These are phyloP conservation scores for Scaptomyza graminum DNA, from an alignment of 1,140 invertebrate species.

Conservation along the genomic window DNA sequence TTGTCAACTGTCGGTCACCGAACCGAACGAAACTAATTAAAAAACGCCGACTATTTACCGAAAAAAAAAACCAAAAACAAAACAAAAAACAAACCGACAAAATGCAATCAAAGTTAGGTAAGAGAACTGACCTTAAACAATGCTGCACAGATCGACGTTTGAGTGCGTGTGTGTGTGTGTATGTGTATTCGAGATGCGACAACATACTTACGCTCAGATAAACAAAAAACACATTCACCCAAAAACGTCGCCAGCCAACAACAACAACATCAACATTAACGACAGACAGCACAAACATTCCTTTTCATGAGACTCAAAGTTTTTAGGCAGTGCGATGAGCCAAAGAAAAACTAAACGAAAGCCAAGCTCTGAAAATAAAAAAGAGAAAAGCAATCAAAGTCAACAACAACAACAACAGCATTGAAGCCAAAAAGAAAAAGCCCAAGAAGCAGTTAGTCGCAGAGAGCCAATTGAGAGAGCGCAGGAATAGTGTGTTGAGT, in stretches of 20 bases:
- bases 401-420: constrained; percentile 23
- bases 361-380: constrained; percentile 64
- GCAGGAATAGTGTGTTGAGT: not conserved
- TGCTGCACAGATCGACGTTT: constrained; percentile 69
- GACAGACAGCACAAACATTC: constrained; percentile 69
- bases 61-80: constrained; percentile 34
- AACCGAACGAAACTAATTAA: constrained; percentile 36
- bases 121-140: constrained; percentile 81
- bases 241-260: constrained; percentile 62
- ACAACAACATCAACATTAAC: constrained; percentile 28
- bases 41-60: constrained; percentile 27
- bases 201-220: constrained; percentile 15
- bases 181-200: constrained; percentile 4
- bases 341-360: constrained; percentile 70
- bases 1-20: constrained; percentile 26
- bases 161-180: not conserved
- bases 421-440: constrained; percentile 49
- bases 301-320: constrained; percentile 64
- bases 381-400: constrained; percentile 67
- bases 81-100: constrained; percentile 41
- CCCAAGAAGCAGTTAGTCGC: constrained; percentile 52
- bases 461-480: constrained; percentile 21
- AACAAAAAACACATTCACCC: constrained; percentile 65
- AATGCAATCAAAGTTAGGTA: constrained; percentile 80
- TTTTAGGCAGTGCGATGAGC: constrained; percentile 38